These are phyloP conservation scores for Apogon talboti DNA, from an alignment of 2,797 vertebrate genomes.

Conservation along the genomic window DNA sequence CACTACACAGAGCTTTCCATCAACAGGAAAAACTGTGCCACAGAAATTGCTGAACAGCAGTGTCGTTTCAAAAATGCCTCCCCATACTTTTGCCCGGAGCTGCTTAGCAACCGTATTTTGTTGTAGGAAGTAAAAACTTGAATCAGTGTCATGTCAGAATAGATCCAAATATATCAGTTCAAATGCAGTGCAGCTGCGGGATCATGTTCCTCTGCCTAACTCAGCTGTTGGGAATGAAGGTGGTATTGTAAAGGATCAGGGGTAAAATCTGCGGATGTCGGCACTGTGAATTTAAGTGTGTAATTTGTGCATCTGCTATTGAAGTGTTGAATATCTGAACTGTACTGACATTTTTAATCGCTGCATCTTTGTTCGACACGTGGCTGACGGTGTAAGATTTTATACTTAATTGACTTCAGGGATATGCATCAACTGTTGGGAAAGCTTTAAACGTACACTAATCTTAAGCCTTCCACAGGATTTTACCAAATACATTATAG, in stretches of 20 bases:
- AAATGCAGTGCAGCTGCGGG: neutral
- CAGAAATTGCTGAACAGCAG: constrained; percentile 32
- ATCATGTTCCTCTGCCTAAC: constrained; percentile 13
- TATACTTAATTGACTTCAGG: constrained; percentile 14
- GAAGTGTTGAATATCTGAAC: neutral
- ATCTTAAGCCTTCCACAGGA: neutral
- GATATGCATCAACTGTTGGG: neutral
- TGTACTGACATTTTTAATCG: constrained; percentile 42
- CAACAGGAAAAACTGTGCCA: constrained; percentile 47
- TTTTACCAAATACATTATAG: too few species aligned
- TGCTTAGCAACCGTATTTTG: constrained; percentile 47
- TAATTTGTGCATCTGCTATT: constrained; percentile 16
- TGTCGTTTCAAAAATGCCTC: constrained; percentile 34
- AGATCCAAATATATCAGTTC: constrained; percentile 28
- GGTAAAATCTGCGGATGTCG: neutral
- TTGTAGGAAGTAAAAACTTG: constrained; percentile 42
- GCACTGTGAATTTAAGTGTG: constrained; percentile 10
- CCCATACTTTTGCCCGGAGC: constrained; percentile 39
- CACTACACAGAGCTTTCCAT: constrained; percentile 46
- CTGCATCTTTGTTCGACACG: constrained; percentile 21
- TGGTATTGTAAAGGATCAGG: neutral
- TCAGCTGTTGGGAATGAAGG: constrained; percentile 5
- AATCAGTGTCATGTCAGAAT: constrained; percentile 37
- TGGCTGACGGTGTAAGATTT: neutral
- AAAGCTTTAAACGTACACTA: neutral